These are phyloP conservation scores for Drosophila koepferae DNA, from an alignment of 2,888 invertebrate genomes.

Conservation along the genomic window DNA sequence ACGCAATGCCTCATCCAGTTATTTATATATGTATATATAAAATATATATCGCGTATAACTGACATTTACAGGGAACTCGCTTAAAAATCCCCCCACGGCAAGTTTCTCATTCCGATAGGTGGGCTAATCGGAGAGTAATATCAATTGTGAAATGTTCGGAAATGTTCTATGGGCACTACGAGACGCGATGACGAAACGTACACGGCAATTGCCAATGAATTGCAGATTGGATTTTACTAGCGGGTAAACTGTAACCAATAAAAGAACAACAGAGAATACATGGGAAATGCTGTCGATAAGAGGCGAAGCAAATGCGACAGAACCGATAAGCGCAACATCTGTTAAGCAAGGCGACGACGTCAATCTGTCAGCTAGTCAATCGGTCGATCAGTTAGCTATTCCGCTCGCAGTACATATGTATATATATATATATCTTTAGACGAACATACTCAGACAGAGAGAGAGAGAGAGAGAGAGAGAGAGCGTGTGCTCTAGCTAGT, in stretches of 20 bases:
- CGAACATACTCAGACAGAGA: background rate
- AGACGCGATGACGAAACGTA: slow-evolving; percentile 41
- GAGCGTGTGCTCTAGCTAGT: background rate
- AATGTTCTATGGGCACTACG: slow-evolving; percentile 6
- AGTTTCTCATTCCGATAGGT: slow-evolving; percentile 4
- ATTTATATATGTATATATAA: background rate
- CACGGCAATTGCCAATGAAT: slow-evolving; percentile 22
- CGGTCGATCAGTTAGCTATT: background rate
- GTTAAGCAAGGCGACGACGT: slow-evolving; percentile 49
- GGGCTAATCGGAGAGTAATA: slow-evolving; percentile 28
- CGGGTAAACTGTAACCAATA: slow-evolving; percentile 43
- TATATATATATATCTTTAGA: slow-evolving; percentile 61
- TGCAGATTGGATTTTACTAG: slow-evolving; percentile 42
- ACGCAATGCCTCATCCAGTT: background rate
- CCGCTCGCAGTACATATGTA: slow-evolving; percentile 42
- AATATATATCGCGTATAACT: slow-evolving; percentile 2
- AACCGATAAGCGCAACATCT: slow-evolving; percentile 69
- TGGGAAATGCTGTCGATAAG: slow-evolving; percentile 58
- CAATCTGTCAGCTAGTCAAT: background rate
- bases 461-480: background rate
- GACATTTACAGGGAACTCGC: slow-evolving; percentile 20
- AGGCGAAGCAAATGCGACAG: slow-evolving; percentile 32
- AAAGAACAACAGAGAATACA: slow-evolving; percentile 39
- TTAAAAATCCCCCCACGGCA: slow-evolving; percentile 19
- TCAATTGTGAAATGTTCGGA: slow-evolving; percentile 19